Evolutionary conservation across 1,140 invertebrate species (phyloP).

Genomic region (Copidosoma floridanum): DNA sequence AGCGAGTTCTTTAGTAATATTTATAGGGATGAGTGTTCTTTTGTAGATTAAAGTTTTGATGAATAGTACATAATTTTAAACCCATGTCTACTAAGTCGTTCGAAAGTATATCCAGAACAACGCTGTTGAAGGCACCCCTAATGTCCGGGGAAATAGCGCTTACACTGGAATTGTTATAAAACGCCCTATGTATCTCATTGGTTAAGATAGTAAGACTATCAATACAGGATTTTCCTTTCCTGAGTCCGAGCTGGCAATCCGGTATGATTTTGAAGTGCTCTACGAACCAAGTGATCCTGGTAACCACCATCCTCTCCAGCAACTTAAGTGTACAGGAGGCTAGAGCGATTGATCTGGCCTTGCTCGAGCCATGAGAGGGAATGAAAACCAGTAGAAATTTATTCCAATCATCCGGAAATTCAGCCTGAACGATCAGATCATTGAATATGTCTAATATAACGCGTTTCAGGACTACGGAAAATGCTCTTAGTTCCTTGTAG

Average conservation of each 20-base stretch:
- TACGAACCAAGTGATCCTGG: neutral
- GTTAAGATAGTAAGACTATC: no score
- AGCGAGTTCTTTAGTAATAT: neutral
- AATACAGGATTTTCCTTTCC: constrained; percentile 14
- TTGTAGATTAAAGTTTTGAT: neutral
- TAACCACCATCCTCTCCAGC: constrained; percentile 7
- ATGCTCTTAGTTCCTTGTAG: no score
- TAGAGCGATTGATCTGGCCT: constrained; percentile 15
- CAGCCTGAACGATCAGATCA: neutral
- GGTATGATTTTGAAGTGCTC: neutral
- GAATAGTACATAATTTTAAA: neutral
- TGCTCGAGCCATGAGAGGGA: neutral
- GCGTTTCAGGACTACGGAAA: no score
- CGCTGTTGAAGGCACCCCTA: no score
- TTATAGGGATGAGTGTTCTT: neutral
- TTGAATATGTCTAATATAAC: no score
- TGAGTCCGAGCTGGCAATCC: constrained; percentile 11
- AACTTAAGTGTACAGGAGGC: constrained; percentile 12
- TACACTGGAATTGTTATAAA: neutral
- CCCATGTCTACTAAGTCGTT: neutral
- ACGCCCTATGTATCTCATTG: neutral
- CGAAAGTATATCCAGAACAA: neutral
- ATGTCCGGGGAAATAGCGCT: neutral
- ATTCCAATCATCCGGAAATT: neutral
- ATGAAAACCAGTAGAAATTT: constrained; percentile 7